Conservation (phyloP, 2,888 invertebrate genomes). For the Leptinotarsa peninsularis region DNA sequence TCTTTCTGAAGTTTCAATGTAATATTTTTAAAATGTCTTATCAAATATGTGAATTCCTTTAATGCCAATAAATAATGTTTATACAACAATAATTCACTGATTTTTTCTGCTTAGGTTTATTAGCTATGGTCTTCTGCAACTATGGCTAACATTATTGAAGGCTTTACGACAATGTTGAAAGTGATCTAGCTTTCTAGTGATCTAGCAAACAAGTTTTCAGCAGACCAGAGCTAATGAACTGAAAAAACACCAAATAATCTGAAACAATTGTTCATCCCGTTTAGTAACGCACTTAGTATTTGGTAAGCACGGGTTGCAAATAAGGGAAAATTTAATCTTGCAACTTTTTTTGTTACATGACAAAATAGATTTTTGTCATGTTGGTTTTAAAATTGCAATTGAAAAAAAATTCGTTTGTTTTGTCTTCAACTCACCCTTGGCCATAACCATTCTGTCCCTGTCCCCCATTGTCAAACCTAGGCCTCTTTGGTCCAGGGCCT, state of each 20-base stretch:
- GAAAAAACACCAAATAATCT: not conserved
- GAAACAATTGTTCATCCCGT: constrained; percentile 37
- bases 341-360: constrained; percentile 27
- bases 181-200: too few relatives aligned
- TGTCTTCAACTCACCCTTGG: constrained; percentile 49
- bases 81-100: too few relatives aligned
- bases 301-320: constrained; percentile 53
- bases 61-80: too few relatives aligned
- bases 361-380: constrained; percentile 15
- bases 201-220: too few relatives aligned
- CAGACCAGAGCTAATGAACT: not conserved
- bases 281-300: constrained; percentile 49
- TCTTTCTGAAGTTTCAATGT: too few relatives aligned
- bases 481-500: constrained; percentile 57
- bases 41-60: too few relatives aligned
- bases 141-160: too few relatives aligned
- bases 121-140: too few relatives aligned
- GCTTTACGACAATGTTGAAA: too few relatives aligned
- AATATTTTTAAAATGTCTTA: too few relatives aligned
- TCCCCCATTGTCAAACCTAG: constrained; percentile 55
- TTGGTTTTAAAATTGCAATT: constrained; percentile 17
- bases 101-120: too few relatives aligned
- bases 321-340: constrained; percentile 46
- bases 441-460: constrained; percentile 57
- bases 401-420: constrained; percentile 40